Base-by-base conservation (phyloP, 2,888 invertebrate species). In the Polydrusus tereticollis region DNA sequence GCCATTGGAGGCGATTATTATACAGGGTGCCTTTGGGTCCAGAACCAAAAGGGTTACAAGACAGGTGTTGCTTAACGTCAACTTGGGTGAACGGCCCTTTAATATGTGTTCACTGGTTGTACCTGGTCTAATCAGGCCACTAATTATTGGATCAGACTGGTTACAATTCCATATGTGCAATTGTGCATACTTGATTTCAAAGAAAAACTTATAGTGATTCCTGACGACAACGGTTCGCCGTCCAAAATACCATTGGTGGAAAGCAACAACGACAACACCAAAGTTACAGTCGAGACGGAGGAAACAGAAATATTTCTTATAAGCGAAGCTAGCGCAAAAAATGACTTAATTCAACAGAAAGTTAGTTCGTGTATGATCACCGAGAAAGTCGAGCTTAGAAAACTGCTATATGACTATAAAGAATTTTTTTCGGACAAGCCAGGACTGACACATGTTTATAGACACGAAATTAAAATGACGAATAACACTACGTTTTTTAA, bases 101-200 rank as follows among this genome's bases (percentile, higher is more conserved):
- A 52, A 2, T 2, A 52, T 52, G 26, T 52, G 52, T 26, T 52
- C 26, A 2, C n/a, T 52, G n/a, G 26, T 52, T 16, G 52, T 52
- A 7, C 52, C 4, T 0, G 29, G 47, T 0, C 63, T 69, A 3
- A 38, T 69, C 3, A 29, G 38, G 10, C 69, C 62, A 1, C 38
- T 60, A 16, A 69, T 69, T 14, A 52, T 69, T 21, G 60, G 62
- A 1, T 36, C 50, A n/a, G 62, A 69, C 36, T 69, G 69, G 69
- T 3, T 63, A 16, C 47, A 26, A 14, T 8, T 33, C 10, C 26
- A 55, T 8, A 26, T 4, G 2, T 38, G 18, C 10, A 36, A 12
- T 0, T 3, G 1, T 45, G 29, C 12, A 20, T 16, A 38, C 14
- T 38, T 1, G n/a, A 52, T 12, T 26, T 52, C 5, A 23, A 14